phyloP scores from a whole-genome alignment of 2,113 vertebrate genomes.

The Channa argus region DNA sequence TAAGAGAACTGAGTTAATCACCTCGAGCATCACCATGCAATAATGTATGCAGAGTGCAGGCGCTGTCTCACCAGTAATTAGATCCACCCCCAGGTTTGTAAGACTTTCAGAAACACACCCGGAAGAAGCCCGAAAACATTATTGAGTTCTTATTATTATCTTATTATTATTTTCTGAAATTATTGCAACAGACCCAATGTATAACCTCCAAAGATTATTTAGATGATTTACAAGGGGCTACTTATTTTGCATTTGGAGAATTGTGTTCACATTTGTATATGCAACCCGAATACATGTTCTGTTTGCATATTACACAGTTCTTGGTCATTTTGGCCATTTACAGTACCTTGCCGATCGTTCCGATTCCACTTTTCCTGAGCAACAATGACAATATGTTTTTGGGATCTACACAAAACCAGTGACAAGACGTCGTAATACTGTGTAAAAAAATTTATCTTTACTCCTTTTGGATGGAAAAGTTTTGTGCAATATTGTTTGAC shows the following conservation, averaged over 20 bases:
- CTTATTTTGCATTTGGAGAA: too few species aligned
- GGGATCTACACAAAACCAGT: too few species aligned
- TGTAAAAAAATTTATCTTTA: neutral
- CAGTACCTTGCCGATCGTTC: too few species aligned
- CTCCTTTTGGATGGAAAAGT: neutral
- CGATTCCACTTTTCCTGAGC: neutral
- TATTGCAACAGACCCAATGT: too few species aligned
- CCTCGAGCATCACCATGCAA: neutral
- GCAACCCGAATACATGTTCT: too few species aligned
- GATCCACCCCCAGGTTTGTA: neutral
- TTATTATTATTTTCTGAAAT: too few species aligned
- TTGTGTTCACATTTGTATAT: too few species aligned
- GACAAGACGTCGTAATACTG: neutral
- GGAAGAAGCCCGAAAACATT: neutral
- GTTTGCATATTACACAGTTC: too few species aligned
- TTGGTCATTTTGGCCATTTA: neutral
- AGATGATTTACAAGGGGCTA: too few species aligned
- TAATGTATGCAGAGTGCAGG: neutral
- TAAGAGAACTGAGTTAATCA: neutral
- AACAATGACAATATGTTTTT: neutral
- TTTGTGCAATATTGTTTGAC: slow-evolving; percentile 4
- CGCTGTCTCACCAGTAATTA: neutral
- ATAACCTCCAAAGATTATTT: too few species aligned
- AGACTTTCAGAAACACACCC: neutral
- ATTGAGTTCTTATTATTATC: too few species aligned